Conservation (phyloP, 2,797 vertebrate genomes). For the Cirrhinus mrigala region DNA sequence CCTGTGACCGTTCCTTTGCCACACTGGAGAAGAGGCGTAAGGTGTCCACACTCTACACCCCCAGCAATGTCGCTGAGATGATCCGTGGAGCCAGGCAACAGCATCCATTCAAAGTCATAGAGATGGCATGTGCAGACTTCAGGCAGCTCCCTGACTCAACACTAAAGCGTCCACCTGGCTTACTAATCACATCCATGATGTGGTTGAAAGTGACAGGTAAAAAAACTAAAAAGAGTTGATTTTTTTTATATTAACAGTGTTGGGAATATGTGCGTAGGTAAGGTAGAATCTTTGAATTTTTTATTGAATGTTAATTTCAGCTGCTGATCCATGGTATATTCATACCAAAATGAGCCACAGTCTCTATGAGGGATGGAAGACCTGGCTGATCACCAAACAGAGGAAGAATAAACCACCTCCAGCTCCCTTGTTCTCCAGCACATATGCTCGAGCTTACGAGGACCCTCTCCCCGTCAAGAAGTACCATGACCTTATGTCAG, state of each 20-base stretch:
- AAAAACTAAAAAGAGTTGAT: neutral
- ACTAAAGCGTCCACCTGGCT: conserved; percentile 21
- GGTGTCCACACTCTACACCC: no score
- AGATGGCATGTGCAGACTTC: conserved; percentile 14
- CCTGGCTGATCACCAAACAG: neutral
- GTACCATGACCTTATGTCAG: no score
- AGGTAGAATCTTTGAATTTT: neutral
- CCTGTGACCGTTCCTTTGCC: no score
- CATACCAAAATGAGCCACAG: neutral
- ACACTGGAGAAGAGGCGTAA: no score
- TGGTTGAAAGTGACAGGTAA: conserved; percentile 29
- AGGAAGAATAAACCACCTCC: neutral
- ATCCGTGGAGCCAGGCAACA: neutral
- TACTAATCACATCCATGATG: conserved; percentile 45
- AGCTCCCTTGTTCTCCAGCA: neutral
- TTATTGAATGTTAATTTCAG: neutral
- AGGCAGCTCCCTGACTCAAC: conserved; percentile 26
- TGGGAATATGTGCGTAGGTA: no score
- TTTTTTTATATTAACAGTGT: no score
- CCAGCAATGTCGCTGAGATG: conserved; percentile 15
- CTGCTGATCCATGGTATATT: neutral
- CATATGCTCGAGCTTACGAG: neutral
- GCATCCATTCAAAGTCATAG: conserved; percentile 16
- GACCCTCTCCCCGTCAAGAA: neutral
- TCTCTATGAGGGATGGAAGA: neutral